Conservation (phyloP, 2,888 invertebrate genomes). For the Eurytoma adleriae region DNA sequence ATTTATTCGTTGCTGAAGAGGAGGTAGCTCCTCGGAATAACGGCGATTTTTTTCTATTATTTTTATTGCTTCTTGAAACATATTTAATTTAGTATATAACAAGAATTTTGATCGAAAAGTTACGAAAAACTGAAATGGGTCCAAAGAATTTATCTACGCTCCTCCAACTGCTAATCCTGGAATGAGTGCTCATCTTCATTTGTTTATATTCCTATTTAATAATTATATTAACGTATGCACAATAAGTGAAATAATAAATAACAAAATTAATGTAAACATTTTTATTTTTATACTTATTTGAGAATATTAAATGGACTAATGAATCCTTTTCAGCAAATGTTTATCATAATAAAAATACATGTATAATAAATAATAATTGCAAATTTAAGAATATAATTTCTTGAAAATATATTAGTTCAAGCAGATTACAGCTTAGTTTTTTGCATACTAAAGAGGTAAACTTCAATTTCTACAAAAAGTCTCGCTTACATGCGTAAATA, state of each 20-base stretch:
- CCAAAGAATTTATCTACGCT: too few species aligned
- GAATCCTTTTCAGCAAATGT: too few species aligned
- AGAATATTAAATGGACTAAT: too few species aligned
- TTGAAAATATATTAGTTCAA: too few species aligned
- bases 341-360: too few species aligned
- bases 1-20: constrained; percentile 55
- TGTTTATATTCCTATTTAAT: constrained; percentile 19
- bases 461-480: too few species aligned
- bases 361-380: too few species aligned
- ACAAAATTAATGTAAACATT: not conserved
- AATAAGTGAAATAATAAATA: not conserved
- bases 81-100: constrained; percentile 26
- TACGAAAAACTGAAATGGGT: constrained; percentile 5
- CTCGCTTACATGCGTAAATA: too few species aligned
- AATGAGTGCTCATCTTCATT: not conserved
- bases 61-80: constrained; percentile 37
- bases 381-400: too few species aligned
- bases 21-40: constrained; percentile 28
- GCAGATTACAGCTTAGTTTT: too few species aligned
- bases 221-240: not conserved
- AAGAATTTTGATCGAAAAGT: constrained; percentile 41
- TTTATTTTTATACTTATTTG: not conserved
- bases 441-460: too few species aligned
- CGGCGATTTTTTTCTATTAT: constrained; percentile 32
- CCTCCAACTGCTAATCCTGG: not conserved